Conservation (phyloP, 2,797 vertebrate species). For the Sternotherus odoratus region DNA sequence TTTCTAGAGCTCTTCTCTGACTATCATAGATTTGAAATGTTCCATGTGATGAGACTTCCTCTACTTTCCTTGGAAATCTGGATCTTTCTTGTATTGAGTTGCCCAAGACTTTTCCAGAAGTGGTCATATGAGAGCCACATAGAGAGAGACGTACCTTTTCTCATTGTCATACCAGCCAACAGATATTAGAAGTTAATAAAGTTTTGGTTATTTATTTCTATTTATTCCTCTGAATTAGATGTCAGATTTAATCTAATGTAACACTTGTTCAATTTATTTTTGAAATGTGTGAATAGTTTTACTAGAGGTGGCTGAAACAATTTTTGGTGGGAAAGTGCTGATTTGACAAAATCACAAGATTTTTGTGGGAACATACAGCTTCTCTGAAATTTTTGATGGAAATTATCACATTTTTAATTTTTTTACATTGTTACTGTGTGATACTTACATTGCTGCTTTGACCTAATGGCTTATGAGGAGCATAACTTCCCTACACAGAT, state of each 20-base stretch:
- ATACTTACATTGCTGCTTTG: neutral
- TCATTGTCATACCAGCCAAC: neutral
- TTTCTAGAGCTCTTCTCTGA: neutral
- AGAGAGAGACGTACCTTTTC: neutral
- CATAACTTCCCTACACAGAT: neutral
- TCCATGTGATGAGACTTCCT: neutral
- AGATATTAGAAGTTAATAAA: neutral
- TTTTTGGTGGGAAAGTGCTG: neutral
- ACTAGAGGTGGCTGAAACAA: neutral
- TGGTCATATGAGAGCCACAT: neutral
- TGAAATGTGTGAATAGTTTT: neutral
- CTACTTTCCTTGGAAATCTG: neutral
- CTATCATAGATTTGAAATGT: neutral
- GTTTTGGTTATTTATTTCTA: neutral
- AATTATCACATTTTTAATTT: neutral
- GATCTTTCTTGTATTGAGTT: neutral
- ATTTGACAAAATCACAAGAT: neutral
- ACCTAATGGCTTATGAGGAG: neutral
- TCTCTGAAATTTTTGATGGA: accelerated
- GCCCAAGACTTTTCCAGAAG: neutral
- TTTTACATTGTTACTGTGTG: accelerated
- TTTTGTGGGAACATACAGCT: neutral
- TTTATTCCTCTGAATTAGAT: neutral
- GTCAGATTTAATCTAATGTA: neutral
- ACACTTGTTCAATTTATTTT: neutral